These are phyloP conservation scores for Neuroscelio doddi DNA, from an alignment of 2,888 invertebrate genomes.

Conservation along the genomic window DNA sequence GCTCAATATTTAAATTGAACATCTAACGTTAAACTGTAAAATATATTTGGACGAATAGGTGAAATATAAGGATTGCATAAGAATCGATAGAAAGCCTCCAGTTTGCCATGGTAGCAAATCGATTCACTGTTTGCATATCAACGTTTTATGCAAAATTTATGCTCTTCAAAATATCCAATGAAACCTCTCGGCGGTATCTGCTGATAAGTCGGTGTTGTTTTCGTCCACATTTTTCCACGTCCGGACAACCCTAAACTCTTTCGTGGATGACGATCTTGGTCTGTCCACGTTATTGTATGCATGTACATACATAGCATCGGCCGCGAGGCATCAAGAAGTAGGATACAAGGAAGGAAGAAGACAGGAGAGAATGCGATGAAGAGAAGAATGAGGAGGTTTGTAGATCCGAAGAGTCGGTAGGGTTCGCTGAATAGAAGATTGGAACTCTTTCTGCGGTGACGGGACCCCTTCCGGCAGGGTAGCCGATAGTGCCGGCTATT, in stretches of 20 bases:
- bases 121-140: slow-evolving; percentile 3
- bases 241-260: slow-evolving; percentile 15
- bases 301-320: slow-evolving; percentile 32
- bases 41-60: too few relatives aligned
- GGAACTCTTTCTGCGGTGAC: slow-evolving; percentile 70
- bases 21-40: too few relatives aligned
- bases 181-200: slow-evolving; percentile 22
- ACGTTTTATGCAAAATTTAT: not conserved
- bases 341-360: slow-evolving; percentile 14
- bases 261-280: slow-evolving; percentile 14
- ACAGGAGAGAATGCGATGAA: slow-evolving; percentile 20
- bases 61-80: too few relatives aligned
- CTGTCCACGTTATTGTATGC: slow-evolving; percentile 41
- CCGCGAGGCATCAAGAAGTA: slow-evolving; percentile 26
- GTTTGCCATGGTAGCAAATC: not conserved
- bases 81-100: not conserved
- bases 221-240: slow-evolving; percentile 32
- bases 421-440: slow-evolving; percentile 69
- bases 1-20: too few relatives aligned
- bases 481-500: slow-evolving; percentile 71
- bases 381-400: slow-evolving; percentile 9
- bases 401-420: slow-evolving; percentile 17
- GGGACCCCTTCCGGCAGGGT: slow-evolving; percentile 68
- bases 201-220: slow-evolving; percentile 47
- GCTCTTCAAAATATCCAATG: too few relatives aligned